Evolutionary conservation across 2,888 invertebrate species (phyloP).

Genomic region (Fragum sueziense): DNA sequence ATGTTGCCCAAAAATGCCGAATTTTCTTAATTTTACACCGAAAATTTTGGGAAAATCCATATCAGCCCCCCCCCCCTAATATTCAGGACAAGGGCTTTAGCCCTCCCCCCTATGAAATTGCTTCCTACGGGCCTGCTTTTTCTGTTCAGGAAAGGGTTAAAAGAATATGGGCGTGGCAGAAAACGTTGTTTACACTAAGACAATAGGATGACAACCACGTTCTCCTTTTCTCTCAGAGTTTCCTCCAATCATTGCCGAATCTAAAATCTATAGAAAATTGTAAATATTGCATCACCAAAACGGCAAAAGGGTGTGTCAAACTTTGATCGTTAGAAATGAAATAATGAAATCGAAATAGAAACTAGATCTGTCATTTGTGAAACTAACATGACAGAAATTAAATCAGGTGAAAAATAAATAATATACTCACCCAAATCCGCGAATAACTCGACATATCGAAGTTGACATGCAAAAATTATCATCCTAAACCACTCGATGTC

Average conservation of each 20-base stretch:
- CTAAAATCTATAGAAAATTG: background rate
- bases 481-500: constrained; percentile 3
- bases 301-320: no score
- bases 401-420: background rate
- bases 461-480: background rate
- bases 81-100: no score
- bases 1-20: no score
- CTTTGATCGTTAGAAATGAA: background rate
- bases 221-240: background rate
- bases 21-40: no score
- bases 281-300: no score
- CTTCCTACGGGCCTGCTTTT: no score
- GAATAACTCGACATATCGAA: background rate
- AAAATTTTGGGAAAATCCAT: no score
- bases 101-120: no score
- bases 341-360: background rate
- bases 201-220: background rate
- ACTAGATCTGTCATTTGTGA: background rate
- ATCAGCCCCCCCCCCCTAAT: no score
- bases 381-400: background rate
- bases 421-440: background rate
- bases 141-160: no score
- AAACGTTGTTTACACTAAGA: no score
- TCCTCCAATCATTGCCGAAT: background rate
- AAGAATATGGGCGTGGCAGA: no score